Percentiles rank a stretch among this genome's conserved stretches.
phyloP scores from a whole-genome alignment of 2,888 invertebrate genomes.

The Heliconius aoede region DNA sequence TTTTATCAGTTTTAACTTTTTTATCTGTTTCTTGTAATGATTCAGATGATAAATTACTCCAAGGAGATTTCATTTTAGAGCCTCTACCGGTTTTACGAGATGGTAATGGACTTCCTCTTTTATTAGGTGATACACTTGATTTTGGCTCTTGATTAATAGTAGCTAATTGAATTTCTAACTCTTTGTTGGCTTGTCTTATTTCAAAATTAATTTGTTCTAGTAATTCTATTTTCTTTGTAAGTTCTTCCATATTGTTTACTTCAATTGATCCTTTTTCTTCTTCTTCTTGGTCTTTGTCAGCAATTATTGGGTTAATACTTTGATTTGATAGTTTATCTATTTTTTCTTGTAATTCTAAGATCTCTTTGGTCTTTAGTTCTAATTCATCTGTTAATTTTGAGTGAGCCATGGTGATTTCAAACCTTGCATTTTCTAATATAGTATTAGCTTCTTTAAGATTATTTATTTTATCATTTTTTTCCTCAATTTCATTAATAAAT shows the following conservation, averaged over 20 bases:
- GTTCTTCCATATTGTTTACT: conserved; percentile 72
- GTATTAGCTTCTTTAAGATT: conserved; percentile 83
- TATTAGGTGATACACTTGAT: conserved; percentile 60
- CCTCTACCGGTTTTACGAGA: conserved; percentile 73
- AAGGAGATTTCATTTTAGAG: conserved; percentile 75
- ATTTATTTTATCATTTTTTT: conserved; percentile 81
- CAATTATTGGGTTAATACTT: conserved; percentile 40
- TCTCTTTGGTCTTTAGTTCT: conserved; percentile 76
- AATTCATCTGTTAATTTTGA: conserved; percentile 82
- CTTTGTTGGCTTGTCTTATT: conserved; percentile 80
- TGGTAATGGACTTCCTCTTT: conserved; percentile 73
- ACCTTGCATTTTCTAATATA: conserved; percentile 76
- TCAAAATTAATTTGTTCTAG: conserved; percentile 80
- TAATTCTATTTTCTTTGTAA: conserved; percentile 79
- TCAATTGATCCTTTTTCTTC: conserved; percentile 85
- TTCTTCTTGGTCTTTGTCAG: conserved; percentile 70
- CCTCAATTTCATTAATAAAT: conserved; percentile 80
- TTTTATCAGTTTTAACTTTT: conserved; percentile 67
- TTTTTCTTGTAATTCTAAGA: conserved; percentile 66
- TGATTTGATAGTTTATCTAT: conserved; percentile 57
- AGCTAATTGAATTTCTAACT: conserved; percentile 80
- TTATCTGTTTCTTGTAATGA: conserved; percentile 72
- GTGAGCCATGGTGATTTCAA: conserved; percentile 80
- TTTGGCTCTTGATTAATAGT: conserved; percentile 63
- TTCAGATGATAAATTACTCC: conserved; percentile 74